Base-by-base conservation (phyloP, 2,113 vertebrate species). In the Columba janthina region DNA sequence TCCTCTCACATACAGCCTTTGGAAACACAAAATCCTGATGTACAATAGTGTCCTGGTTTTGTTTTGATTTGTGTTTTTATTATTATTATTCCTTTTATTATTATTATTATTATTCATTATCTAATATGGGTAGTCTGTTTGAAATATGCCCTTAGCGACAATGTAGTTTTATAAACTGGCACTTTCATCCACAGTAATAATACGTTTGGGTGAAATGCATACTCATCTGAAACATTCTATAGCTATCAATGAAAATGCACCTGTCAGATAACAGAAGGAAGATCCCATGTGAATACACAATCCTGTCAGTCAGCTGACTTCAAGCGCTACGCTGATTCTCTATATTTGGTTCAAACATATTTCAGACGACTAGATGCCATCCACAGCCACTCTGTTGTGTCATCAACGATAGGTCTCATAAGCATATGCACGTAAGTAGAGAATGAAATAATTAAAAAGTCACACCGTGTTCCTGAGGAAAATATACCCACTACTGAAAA, bases 361-460 rank as follows among this genome's bases (percentile, higher is more conserved):
- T 96, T 93, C 42, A 62, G 42, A 18, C 56, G 5, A 53, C 34
- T 44, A 36, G 20, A 11, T 40, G 29, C 5, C 64, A 85, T 70
- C 22, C 29, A 58, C 15, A 77, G 31, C 7, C 25, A 56, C 12
- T 24, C 50, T 81, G 7, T 8, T 60, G 36, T 5, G 25, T 64
- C 56, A 74, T 58, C 1, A 6, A 0, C 32, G 9, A 17, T n/a
- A 44, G 3, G 2, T 61, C 3, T 84, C 5, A 24, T 26, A 51
- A 25, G 34, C 5, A 13, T 21, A 56, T 11, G 7, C 4, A 51
- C 2, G 84, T 29, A 83, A 77, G 3, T 51, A 70, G n/a, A 46
- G 60, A 78, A 54, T 12, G 6, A 89, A 70, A 51, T 67, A 42
- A 62, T 21, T 4, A 48, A 80, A 83, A 60, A 26, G 4, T 70